Conservation (phyloP, 2,113 vertebrate genomes). For the Murina feae region DNA sequence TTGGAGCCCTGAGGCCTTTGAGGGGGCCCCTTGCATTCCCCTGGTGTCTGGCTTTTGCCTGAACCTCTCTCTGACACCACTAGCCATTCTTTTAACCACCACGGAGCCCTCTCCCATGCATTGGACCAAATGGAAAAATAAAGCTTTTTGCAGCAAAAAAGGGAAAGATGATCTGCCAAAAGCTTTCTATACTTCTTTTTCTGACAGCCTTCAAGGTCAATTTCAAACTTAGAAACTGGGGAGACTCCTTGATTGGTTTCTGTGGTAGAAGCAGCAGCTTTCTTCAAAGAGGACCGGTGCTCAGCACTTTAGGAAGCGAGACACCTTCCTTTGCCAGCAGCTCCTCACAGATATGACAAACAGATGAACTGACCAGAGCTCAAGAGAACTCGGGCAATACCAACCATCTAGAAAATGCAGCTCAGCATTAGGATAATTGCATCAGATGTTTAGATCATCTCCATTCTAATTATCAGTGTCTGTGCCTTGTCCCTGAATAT, state of each 20-base stretch:
- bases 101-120: no score
- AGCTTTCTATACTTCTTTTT: neutral
- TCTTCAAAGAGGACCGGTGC: slow-evolving; percentile 11
- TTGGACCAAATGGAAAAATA: no score
- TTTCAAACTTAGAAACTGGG: neutral
- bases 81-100: no score
- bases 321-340: neutral
- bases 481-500: neutral
- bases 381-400: neutral
- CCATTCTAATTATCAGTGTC: neutral
- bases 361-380: neutral
- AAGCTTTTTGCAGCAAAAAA: no score
- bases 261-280: neutral
- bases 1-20: no score
- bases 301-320: neutral
- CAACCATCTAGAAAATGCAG: neutral
- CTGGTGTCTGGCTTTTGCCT: no score
- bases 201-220: neutral
- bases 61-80: no score
- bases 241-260: neutral
- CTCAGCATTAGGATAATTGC: neutral
- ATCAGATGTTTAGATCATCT: neutral
- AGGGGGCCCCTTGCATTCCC: no score
- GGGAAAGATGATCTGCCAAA: neutral
- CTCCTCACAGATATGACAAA: neutral